These are phyloP conservation scores for Acanthosepion pharaonis DNA, from an alignment of 2,888 invertebrate genomes.

Conservation along the genomic window DNA sequence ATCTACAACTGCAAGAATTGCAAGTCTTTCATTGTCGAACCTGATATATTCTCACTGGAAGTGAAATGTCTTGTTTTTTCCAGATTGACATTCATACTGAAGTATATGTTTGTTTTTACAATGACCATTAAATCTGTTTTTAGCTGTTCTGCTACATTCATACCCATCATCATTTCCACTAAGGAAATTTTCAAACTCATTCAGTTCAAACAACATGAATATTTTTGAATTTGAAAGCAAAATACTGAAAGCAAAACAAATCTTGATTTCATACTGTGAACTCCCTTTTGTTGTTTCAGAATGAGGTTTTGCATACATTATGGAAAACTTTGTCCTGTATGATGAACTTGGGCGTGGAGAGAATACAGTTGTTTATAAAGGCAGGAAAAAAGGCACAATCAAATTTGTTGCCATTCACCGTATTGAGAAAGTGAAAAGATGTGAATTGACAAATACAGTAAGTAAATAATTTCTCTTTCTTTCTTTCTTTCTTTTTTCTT, in stretches of 20 bases:
- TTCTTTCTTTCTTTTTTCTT: no score
- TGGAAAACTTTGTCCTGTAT: slow-evolving; percentile 76
- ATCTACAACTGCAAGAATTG: no score
- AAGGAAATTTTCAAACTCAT: no score
- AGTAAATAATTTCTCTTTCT: slow-evolving; percentile 50
- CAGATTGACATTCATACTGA: no score
- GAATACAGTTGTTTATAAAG: slow-evolving; percentile 74
- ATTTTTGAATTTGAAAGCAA: background rate
- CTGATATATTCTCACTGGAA: no score
- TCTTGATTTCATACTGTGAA: background rate
- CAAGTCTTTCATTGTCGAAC: no score
- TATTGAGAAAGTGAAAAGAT: slow-evolving; percentile 73
- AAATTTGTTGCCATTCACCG: slow-evolving; percentile 75
- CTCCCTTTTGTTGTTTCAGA: background rate
- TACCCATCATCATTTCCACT: no score
- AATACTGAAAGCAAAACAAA: background rate
- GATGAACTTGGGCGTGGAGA: slow-evolving; percentile 74
- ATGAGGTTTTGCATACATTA: slow-evolving; percentile 52
- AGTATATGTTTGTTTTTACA: no score
- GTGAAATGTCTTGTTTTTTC: no score
- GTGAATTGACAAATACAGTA: slow-evolving; percentile 74
- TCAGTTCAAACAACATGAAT: no score
- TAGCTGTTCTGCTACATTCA: no score
- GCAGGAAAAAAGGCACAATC: slow-evolving; percentile 74
- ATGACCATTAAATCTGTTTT: no score